These are phyloP conservation scores for Bergia sp. DNA, from an alignment of 92 coral and sea anemone genomes.

Conservation along the genomic window DNA sequence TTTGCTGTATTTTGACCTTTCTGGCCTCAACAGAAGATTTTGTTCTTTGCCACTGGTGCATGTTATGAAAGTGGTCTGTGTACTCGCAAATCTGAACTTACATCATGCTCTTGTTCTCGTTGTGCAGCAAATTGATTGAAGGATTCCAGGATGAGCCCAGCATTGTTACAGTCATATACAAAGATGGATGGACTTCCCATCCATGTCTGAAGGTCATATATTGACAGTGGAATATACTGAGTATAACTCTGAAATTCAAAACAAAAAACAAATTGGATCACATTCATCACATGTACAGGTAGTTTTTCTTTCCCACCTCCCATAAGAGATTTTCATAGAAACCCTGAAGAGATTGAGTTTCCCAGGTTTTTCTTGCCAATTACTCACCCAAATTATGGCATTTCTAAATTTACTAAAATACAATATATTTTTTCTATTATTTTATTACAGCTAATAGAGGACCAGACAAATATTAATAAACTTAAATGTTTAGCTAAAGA, in stretches of 20 bases:
- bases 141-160: slow-evolving; percentile 90
- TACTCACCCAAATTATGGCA: no score
- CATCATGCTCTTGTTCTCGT: slow-evolving; percentile 96
- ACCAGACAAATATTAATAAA: no score
- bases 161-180: slow-evolving; percentile 97
- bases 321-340: no score
- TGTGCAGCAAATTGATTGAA: slow-evolving; percentile 90
- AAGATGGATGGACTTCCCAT: slow-evolving; percentile 99
- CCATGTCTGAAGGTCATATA: slow-evolving; percentile 98
- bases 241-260: slow-evolving; percentile 81
- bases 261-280: not conserved
- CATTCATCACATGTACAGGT: not conserved
- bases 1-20: no score
- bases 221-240: slow-evolving; percentile 94
- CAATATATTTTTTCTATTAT: no score
- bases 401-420: no score
- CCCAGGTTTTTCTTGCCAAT: no score
- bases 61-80: not conserved
- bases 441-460: no score
- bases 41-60: no score
- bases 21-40: no score
- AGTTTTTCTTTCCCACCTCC: not conserved
- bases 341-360: no score
- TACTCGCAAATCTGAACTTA: slow-evolving; percentile 16
- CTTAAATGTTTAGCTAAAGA: no score